These are phyloP conservation scores for Xanthia icteritia DNA, from an alignment of 2,888 invertebrate species.

Conservation along the genomic window DNA sequence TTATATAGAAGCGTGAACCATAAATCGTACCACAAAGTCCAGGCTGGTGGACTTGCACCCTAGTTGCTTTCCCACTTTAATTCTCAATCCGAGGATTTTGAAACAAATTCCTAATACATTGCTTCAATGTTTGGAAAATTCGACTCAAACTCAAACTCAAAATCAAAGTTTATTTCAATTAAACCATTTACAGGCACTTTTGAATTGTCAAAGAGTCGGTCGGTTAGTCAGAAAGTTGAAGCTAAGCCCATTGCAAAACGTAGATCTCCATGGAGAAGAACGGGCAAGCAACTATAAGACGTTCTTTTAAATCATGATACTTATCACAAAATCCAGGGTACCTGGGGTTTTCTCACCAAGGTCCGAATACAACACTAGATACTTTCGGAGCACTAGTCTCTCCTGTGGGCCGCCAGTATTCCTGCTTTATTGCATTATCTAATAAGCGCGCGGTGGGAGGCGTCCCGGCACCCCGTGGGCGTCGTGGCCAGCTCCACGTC, in stretches of 20 bases:
- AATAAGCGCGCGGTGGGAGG: not conserved
- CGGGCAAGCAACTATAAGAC: not conserved
- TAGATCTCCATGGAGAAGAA: not conserved
- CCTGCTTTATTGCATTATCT: constrained; percentile 1
- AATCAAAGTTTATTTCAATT: no score
- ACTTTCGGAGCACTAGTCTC: not conserved
- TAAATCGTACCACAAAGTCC: not conserved
- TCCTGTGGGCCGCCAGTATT: not conserved
- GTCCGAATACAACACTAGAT: not conserved
- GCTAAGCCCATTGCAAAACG: no score
- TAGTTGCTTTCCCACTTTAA: not conserved
- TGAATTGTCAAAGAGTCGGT: no score
- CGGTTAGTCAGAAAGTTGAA: no score
- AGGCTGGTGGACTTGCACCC: not conserved
- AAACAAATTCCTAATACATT: no score
- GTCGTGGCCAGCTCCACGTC: not conserved
- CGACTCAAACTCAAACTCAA: no score
- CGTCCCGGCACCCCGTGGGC: not conserved
- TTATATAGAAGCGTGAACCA: not conserved
- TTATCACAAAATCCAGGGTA: not conserved
- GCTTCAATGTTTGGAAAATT: no score
- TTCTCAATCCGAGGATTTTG: no score
- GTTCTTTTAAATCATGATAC: not conserved
- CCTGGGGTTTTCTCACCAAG: not conserved
- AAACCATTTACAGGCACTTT: no score